phyloP scores from a whole-genome alignment of 2,888 invertebrate genomes.

The Cryptus armator region DNA sequence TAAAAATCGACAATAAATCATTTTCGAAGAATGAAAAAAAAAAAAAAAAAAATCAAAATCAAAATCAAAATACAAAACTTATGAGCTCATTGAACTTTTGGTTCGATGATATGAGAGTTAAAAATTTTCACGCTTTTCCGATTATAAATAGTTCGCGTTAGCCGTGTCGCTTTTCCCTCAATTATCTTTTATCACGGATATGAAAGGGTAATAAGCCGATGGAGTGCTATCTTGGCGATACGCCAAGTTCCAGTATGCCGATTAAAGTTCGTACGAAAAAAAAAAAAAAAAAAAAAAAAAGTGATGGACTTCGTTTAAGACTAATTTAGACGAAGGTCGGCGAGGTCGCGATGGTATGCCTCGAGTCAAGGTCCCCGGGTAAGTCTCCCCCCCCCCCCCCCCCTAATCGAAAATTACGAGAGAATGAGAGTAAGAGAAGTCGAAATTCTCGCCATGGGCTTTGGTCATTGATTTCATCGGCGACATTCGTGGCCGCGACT shows the following conservation, averaged over 20 bases:
- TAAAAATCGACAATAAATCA: neutral
- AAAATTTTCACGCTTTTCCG: too few species aligned
- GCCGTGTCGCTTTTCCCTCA: neutral
- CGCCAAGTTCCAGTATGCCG: conserved; percentile 8
- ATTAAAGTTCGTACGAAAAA: conserved; percentile 35
- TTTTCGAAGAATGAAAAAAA: neutral
- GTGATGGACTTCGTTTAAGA: conserved; percentile 51
- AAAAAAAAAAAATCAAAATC: neutral
- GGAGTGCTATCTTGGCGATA: neutral
- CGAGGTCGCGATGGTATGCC: conserved; percentile 17
- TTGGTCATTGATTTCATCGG: neutral
- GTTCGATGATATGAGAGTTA: too few species aligned
- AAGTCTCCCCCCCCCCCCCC: conserved; percentile 38
- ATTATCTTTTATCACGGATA: neutral
- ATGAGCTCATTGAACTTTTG: too few species aligned
- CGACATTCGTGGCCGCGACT: neutral
- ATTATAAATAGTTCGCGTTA: neutral
- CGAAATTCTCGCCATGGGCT: neutral
- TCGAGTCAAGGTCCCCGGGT: conserved; percentile 54
- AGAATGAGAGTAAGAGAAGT: conserved; percentile 19
- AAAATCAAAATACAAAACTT: neutral
- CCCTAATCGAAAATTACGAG: neutral
- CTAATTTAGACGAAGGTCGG: conserved; percentile 60
- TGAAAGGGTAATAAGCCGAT: neutral
- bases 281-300: conserved; percentile 31